Conservation (phyloP, 2,888 invertebrate genomes). For the Caenorhabditis drosophilae region DNA sequence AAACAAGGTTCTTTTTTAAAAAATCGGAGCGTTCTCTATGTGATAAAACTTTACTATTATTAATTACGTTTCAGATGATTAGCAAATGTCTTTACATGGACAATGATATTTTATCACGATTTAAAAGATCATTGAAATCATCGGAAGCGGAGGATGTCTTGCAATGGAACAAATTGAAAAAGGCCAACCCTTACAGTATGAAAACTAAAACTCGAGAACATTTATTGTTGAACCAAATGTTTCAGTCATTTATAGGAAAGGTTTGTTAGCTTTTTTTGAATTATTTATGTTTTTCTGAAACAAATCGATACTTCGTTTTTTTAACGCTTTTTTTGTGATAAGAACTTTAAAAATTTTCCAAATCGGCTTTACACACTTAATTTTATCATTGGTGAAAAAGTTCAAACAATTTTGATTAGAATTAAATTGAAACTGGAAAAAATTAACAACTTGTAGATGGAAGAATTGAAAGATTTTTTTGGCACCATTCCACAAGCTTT, state of each 20-base stretch:
- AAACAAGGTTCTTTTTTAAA: constrained; percentile 15
- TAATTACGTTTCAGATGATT: constrained; percentile 21
- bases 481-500: constrained; percentile 19
- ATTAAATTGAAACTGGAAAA: too few relatives aligned
- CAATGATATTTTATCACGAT: too few relatives aligned
- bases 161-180: constrained; percentile 5
- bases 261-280: too few relatives aligned
- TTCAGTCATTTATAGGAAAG: constrained; percentile 18
- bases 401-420: too few relatives aligned
- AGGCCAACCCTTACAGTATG: not conserved
- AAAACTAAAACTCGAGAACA: constrained; percentile 19
- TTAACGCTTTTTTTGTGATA: too few relatives aligned
- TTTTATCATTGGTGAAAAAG: too few relatives aligned
- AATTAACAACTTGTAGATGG: too few relatives aligned
- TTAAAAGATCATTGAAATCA: too few relatives aligned
- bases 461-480: constrained; percentile 18
- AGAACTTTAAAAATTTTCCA: too few relatives aligned
- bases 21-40: too few relatives aligned
- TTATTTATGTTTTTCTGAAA: constrained; percentile 11
- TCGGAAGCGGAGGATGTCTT: constrained; percentile 12
- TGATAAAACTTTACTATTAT: not conserved
- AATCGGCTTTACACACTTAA: constrained; percentile 21
- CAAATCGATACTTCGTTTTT: constrained; percentile 4
- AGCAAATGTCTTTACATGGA: not conserved
- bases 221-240: constrained; percentile 33